Conservation (phyloP, 2,888 invertebrate species). For the Noctua comes region DNA sequence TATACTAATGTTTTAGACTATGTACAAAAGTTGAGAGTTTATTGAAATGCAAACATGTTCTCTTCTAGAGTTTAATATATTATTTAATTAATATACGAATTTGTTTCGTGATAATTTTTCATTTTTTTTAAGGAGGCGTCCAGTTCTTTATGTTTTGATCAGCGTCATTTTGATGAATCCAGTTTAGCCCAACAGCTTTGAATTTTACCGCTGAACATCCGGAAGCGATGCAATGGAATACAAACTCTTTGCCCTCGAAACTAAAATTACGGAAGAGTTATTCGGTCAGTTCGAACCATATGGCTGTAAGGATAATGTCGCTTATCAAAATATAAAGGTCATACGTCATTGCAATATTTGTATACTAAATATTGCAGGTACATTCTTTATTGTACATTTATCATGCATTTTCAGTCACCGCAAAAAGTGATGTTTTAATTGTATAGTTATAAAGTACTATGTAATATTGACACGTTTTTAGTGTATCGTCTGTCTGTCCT, state of each 20-base stretch:
- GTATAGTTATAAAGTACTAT: conserved; percentile 32
- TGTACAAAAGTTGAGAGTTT: conserved; percentile 57
- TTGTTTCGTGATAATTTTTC: conserved; percentile 29
- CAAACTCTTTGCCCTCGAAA: not conserved
- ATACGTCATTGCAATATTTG: conserved; percentile 44
- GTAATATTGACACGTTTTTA: conserved; percentile 48
- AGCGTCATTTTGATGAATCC: conserved; percentile 21
- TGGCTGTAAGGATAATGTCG: conserved; percentile 13
- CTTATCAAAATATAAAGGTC: conserved; percentile 41
- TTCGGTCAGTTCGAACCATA: not conserved
- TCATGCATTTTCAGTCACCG: conserved; percentile 53
- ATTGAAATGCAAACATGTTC: conserved; percentile 46
- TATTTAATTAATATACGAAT: conserved; percentile 38
- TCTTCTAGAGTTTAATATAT: conserved; percentile 53
- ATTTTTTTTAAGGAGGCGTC: conserved; percentile 8
- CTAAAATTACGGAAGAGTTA: not conserved
- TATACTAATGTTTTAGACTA: conserved; percentile 56
- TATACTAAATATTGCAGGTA: conserved; percentile 38
- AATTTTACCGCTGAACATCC: not conserved
- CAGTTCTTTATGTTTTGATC: conserved; percentile 34
- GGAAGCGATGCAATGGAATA: conserved; percentile 7
- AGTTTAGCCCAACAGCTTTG: not conserved
- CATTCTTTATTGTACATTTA: conserved; percentile 42
- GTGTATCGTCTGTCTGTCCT: conserved; percentile 41
- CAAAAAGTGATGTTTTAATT: conserved; percentile 39